Evolutionary conservation across 2,113 vertebrate genomes (phyloP).

Genomic region (Nycticorax nycticorax): DNA sequence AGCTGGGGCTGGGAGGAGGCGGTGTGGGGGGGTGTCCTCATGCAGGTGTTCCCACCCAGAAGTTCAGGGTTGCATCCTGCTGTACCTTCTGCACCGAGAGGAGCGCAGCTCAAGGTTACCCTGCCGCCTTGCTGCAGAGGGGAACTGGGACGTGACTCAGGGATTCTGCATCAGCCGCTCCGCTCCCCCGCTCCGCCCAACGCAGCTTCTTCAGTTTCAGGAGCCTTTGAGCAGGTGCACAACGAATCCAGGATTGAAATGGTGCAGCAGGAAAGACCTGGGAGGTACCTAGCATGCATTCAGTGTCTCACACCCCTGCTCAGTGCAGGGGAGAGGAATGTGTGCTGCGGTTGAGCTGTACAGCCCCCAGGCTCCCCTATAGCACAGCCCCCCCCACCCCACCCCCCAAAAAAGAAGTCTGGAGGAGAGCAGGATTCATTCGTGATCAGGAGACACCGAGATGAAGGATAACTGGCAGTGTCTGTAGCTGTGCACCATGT

Average conservation of each 20-base stretch:
- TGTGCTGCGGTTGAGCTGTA: accelerated
- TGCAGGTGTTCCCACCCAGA: not conserved
- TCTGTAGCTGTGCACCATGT: not conserved
- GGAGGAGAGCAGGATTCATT: not conserved
- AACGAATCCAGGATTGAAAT: not conserved
- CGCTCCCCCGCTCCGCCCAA: not conserved
- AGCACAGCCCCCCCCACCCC: not conserved
- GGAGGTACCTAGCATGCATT: not conserved
- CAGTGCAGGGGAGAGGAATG: not conserved
- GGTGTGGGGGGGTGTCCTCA: not conserved
- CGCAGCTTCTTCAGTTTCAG: not conserved
- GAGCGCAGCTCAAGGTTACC: not conserved
- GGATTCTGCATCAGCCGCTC: not conserved
- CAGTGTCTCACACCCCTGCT: not conserved
- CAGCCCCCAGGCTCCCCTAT: not conserved
- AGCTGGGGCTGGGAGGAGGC: not conserved
- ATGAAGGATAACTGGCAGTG: not conserved
- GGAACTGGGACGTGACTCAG: conserved; percentile 43
- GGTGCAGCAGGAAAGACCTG: not conserved
- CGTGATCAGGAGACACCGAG: accelerated
- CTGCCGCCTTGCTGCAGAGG: conserved; percentile 24
- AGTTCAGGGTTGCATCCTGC: not conserved
- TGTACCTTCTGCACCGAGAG: not conserved
- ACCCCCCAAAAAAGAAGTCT: not conserved
- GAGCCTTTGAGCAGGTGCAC: not conserved